These are phyloP conservation scores for Chirona hameri DNA, from an alignment of 2,888 invertebrate species.

Conservation along the genomic window DNA sequence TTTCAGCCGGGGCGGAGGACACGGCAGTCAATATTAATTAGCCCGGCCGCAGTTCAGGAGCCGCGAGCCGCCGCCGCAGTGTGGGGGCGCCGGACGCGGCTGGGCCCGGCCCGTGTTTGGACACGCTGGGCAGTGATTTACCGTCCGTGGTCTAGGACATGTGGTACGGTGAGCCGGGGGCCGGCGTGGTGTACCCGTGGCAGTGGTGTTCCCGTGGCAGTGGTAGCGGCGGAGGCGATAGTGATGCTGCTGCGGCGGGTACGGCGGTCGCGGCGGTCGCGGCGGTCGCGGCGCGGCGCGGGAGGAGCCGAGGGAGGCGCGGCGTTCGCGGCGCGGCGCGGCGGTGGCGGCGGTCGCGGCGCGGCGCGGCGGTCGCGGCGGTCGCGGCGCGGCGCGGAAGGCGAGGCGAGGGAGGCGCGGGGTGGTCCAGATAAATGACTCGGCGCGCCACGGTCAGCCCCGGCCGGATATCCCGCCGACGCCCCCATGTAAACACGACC, in stretches of 20 bases:
- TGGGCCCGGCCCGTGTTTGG: not conserved
- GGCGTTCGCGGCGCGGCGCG: not conserved
- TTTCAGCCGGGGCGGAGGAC: not conserved
- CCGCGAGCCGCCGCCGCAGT: no score
- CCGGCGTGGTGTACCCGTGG: no score
- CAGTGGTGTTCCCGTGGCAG: no score
- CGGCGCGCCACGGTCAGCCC: not conserved
- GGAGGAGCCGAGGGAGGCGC: not conserved
- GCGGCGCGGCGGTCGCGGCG: not conserved
- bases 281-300: not conserved
- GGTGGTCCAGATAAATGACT: slow-evolving; percentile 2
- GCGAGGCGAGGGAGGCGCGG: not conserved
- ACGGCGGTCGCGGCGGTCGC: no score
- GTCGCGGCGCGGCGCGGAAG: no score
- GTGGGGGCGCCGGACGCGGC: not conserved
- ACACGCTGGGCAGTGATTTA: not conserved
- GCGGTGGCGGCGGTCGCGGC: not conserved
- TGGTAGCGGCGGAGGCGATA: no score
- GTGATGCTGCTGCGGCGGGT: no score
- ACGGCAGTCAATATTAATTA: not conserved
- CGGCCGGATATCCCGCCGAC: not conserved
- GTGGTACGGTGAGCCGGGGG: not conserved
- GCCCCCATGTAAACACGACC: not conserved
- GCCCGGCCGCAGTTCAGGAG: not conserved
- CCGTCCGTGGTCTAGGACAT: not conserved